These are phyloP conservation scores for Numida meleagris DNA, from an alignment of 2,113 vertebrate genomes.

Conservation along the genomic window DNA sequence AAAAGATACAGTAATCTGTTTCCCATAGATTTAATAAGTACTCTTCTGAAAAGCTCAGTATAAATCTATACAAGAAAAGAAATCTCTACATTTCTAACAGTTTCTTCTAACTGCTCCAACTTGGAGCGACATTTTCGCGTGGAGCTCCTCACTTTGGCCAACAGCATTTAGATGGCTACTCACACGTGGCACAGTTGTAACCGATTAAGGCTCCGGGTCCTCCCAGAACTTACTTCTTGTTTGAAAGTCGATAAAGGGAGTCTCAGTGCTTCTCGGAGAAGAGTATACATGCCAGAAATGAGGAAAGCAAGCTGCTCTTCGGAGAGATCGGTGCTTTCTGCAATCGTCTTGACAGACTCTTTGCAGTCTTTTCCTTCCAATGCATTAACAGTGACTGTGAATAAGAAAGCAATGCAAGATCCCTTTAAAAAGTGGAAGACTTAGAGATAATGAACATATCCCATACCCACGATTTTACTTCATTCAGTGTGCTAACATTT, in stretches of 20 bases:
- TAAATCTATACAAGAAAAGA: not conserved
- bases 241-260: slow-evolving; percentile 80
- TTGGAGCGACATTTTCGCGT: not conserved
- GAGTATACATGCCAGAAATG: slow-evolving; percentile 81
- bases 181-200: accelerated
- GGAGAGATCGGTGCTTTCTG: slow-evolving; percentile 74
- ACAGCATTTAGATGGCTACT: not conserved
- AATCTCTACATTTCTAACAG: not conserved
- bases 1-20: not conserved
- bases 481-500: not conserved
- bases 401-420: not conserved
- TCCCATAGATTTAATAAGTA: not conserved
- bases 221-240: slow-evolving; percentile 77
- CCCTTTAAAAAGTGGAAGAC: not conserved
- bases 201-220: not conserved
- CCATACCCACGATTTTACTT: not conserved
- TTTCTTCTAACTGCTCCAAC: not conserved
- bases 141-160: not conserved
- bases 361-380: slow-evolving; percentile 87
- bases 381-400: slow-evolving; percentile 82
- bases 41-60: not conserved
- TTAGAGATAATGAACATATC: not conserved
- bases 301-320: slow-evolving; percentile 82
- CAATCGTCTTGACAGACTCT: slow-evolving; percentile 77
- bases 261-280: slow-evolving; percentile 83